Evolutionary conservation across 2,888 invertebrate species (phyloP), one percentile per base, ranked within the genome.

Genomic region (Carabus problematicus): DNA sequence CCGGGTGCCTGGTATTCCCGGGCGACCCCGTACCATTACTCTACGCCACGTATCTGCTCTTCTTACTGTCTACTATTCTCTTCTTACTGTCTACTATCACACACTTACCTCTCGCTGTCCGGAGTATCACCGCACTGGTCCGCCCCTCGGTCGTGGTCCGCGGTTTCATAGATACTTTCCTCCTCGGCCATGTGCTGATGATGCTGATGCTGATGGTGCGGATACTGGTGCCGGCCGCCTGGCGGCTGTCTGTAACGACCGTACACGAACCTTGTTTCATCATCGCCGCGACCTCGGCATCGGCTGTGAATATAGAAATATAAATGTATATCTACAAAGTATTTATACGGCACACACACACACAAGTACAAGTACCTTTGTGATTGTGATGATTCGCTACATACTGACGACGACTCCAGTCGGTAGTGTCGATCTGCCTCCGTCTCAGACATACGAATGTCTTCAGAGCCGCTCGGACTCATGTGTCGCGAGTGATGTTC

Each of bases 391-490:
- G 89, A 89, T 82, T 89, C 89, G 83, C 91, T 92, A 84, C 86
- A 88, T 77, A 86, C 86, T 76, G 88, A 88, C 76, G 85, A 85
- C 58, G 91, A 85, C 85, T 94, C 94, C 82, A 92, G 87, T 83
- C 93, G 87, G 82, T 93, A 94, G 82, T 93, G 93, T 68, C 95
- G 88, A 81, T 95, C 95, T 63, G 91, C 91, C 81, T 95, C 95
- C 62, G 92, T 91, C 83, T 95, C 95, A 68, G 94, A 94, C 88
- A 92, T 91, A 74, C 91, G 84, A 78, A 95, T 93, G 78, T 95
- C 95, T 80, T 95, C 95, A 14, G 94, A 94, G 71, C 94, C 95
- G 75, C 93, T 92, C 61, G 95, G 95, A 79, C 94, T 94, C 91
- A 94, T 93, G 82, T 94, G 93, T 18, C 93, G 85, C 75, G 94